These are phyloP conservation scores for Sternotherus odoratus DNA, from an alignment of 2,797 vertebrate genomes.

Conservation along the genomic window DNA sequence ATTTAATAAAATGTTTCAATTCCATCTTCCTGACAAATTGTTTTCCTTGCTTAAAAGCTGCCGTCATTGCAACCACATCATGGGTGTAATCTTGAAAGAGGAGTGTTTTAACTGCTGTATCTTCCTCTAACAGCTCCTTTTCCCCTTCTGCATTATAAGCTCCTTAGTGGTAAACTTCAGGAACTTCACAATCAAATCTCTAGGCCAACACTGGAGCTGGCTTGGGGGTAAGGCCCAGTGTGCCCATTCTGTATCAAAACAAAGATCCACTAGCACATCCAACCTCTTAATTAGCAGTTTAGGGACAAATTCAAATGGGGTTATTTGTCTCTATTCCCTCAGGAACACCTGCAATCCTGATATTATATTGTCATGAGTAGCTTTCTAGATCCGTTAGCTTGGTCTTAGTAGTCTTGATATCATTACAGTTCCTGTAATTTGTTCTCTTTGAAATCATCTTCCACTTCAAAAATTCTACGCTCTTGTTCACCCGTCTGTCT, in stretches of 20 bases:
- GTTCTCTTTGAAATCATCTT: not conserved
- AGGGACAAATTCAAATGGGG: not conserved
- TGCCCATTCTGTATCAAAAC: not conserved
- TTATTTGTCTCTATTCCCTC: not conserved
- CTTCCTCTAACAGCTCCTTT: not conserved
- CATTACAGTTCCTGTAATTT: not conserved
- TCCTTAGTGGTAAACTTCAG: not conserved
- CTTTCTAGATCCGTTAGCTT: not conserved
- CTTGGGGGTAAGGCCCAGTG: not conserved
- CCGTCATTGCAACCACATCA: not conserved
- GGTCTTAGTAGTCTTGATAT: not conserved
- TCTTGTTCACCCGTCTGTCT: not conserved
- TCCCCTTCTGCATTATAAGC: not conserved
- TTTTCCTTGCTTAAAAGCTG: not conserved
- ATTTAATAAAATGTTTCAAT: not conserved
- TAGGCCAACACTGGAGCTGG: not conserved
- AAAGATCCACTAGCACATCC: not conserved
- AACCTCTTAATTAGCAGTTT: not conserved
- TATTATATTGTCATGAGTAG: too few species aligned
- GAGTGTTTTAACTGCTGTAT: not conserved
- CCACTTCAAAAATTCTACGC: not conserved
- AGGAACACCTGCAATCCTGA: not conserved
- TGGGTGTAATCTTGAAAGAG: not conserved
- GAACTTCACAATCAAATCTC: not conserved
- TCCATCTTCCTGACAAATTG: not conserved